Evolutionary conservation across 2,888 invertebrate genomes (phyloP).

Genomic region (Oligia latruncula): DNA sequence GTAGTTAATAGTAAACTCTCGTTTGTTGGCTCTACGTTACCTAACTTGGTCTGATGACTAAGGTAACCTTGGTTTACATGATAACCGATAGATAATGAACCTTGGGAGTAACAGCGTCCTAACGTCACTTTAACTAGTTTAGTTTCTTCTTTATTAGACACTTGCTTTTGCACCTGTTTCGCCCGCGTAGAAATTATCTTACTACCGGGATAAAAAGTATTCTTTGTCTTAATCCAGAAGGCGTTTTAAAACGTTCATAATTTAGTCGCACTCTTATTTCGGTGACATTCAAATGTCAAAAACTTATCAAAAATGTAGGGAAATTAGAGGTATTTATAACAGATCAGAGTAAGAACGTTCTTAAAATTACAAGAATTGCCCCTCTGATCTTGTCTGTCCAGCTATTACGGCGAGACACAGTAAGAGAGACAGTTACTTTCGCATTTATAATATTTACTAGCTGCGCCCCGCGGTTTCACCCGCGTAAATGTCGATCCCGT

Average conservation of each 20-base stretch:
- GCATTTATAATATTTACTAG: not conserved
- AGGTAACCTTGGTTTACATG: slow-evolving; percentile 52
- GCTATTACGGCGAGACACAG: not conserved
- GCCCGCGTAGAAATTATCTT: too few species aligned
- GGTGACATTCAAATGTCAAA: not conserved
- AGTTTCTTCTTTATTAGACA: not conserved
- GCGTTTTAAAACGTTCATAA: not conserved
- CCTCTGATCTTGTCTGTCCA: not conserved
- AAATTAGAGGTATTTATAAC: not conserved
- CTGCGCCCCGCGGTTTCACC: too few species aligned
- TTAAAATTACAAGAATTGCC: not conserved
- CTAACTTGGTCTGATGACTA: slow-evolving; percentile 37
- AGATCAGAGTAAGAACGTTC: too few species aligned
- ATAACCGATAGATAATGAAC: slow-evolving; percentile 56
- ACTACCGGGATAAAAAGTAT: not conserved
- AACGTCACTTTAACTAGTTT: not conserved
- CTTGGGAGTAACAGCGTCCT: slow-evolving; percentile 15
- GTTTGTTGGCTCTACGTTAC: slow-evolving; percentile 47
- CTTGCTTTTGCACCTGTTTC: not conserved
- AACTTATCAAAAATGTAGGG: not conserved
- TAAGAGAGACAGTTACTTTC: not conserved
- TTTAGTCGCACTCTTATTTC: not conserved
- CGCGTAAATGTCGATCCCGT: too few species aligned
- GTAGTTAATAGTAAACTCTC: slow-evolving; percentile 40
- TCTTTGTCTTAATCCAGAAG: not conserved